Percentiles rank a stretch among this genome's conserved stretches.
Conservation (phyloP, 2,113 vertebrate species). For the Oryzias celebensis region DNA sequence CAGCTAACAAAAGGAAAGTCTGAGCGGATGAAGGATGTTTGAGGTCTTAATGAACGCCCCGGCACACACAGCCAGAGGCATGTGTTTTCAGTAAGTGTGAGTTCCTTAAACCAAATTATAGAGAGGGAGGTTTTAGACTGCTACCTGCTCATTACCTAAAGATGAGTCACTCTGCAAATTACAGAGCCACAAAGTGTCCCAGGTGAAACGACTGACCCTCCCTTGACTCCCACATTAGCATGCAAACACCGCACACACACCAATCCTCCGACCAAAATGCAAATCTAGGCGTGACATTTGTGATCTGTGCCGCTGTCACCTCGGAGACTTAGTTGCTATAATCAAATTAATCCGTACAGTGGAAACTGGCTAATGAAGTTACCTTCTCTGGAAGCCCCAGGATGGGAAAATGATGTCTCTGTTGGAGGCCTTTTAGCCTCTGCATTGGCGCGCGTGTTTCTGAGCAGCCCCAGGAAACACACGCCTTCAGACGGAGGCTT, state of each 20-base stretch:
- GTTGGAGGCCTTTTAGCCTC: slow-evolving; percentile 63
- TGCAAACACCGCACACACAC: slow-evolving; percentile 12
- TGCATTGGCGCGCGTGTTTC: slow-evolving; percentile 25
- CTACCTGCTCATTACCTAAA: slow-evolving; percentile 64
- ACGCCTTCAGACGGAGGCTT: slow-evolving; percentile 59
- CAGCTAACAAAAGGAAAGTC: background rate
- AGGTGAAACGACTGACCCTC: slow-evolving; percentile 45
- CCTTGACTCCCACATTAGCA: slow-evolving; percentile 8
- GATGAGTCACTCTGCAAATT: slow-evolving; percentile 63
- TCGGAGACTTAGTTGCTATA: slow-evolving; percentile 61
- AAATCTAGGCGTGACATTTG: slow-evolving; percentile 48
- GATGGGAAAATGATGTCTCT: slow-evolving; percentile 62
- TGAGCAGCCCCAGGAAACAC: slow-evolving; percentile 52
- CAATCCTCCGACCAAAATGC: slow-evolving; percentile 16
- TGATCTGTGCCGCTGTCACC: slow-evolving; percentile 34
- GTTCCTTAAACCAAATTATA: slow-evolving; percentile 45
- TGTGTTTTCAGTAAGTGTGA: slow-evolving; percentile 25
- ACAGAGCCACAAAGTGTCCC: slow-evolving; percentile 58
- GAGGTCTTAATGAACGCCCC: background rate
- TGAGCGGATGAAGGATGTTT: background rate
- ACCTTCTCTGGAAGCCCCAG: slow-evolving; percentile 51
- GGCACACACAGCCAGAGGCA: background rate
- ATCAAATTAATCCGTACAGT: slow-evolving; percentile 70
- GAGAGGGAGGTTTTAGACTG: slow-evolving; percentile 33
- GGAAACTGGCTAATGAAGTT: slow-evolving; percentile 71